Evolutionary conservation across 2,113 vertebrate species (phyloP).

Genomic region (Amazona guildingii): DNA sequence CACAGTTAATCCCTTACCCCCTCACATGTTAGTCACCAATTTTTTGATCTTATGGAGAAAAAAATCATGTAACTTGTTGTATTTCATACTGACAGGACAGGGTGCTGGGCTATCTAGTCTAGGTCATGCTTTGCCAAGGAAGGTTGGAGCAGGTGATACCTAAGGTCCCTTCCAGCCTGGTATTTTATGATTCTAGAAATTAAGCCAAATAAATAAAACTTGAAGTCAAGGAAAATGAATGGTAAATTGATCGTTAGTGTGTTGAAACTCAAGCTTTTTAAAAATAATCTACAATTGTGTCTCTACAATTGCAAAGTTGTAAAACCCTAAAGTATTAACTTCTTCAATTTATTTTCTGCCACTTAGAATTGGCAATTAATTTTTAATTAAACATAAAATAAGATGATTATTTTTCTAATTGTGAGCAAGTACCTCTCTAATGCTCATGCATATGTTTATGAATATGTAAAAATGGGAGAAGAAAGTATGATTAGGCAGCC

Average conservation of each 20-base stretch:
- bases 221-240: not conserved
- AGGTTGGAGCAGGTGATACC: not conserved
- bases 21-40: accelerated
- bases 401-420: not conserved
- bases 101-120: not conserved
- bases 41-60: not conserved
- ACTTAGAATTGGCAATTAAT: not conserved
- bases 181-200: not conserved
- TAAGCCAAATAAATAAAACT: not conserved
- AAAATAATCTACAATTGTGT: not conserved
- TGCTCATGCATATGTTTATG: not conserved
- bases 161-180: not conserved
- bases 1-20: not conserved
- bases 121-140: not conserved
- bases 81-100: not conserved
- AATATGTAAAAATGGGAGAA: not conserved
- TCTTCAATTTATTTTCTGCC: not conserved
- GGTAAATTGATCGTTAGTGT: not conserved
- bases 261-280: not conserved
- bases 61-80: not conserved
- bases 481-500: not conserved
- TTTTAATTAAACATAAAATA: not conserved
- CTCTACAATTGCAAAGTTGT: not conserved
- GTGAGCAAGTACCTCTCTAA: not conserved
- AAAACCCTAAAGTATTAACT: not conserved